These are phyloP conservation scores for Acestrorhynchus altus DNA, from an alignment of 2,797 vertebrate species.

Conservation along the genomic window DNA sequence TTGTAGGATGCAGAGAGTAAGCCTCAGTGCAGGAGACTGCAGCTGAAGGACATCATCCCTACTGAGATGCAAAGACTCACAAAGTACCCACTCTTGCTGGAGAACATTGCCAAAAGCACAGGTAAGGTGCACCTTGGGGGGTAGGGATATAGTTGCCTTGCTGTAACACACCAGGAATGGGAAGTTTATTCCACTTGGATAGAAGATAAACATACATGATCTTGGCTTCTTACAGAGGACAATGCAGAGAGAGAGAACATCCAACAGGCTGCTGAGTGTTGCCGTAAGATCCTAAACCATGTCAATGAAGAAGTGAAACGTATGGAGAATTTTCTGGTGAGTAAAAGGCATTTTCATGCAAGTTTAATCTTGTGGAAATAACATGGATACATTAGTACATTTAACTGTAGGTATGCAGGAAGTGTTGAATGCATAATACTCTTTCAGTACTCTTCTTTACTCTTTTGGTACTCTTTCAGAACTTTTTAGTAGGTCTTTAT, in stretches of 20 bases:
- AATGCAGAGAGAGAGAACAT: conserved; percentile 77
- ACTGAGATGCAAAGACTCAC: conserved; percentile 93
- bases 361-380: no score
- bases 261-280: conserved; percentile 86
- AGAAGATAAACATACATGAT: not conserved
- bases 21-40: conserved; percentile 87
- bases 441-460: no score
- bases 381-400: no score
- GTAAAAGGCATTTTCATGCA: conserved; percentile 50
- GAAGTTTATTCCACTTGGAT: not conserved
- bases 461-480: no score
- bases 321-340: conserved; percentile 91
- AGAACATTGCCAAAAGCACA: conserved; percentile 91
- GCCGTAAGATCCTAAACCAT: conserved; percentile 89
- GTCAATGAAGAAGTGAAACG: conserved; percentile 90
- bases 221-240: conserved; percentile 74
- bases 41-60: conserved; percentile 94
- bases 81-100: conserved; percentile 90
- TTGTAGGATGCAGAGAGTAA: conserved; percentile 89
- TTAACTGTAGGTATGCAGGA: no score
- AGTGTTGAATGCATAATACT: no score
- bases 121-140: no score
- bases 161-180: not conserved
- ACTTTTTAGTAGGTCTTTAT: no score
- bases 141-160: not conserved